Conservation (phyloP, 1,140 invertebrate genomes). For the Psix sp. region DNA sequence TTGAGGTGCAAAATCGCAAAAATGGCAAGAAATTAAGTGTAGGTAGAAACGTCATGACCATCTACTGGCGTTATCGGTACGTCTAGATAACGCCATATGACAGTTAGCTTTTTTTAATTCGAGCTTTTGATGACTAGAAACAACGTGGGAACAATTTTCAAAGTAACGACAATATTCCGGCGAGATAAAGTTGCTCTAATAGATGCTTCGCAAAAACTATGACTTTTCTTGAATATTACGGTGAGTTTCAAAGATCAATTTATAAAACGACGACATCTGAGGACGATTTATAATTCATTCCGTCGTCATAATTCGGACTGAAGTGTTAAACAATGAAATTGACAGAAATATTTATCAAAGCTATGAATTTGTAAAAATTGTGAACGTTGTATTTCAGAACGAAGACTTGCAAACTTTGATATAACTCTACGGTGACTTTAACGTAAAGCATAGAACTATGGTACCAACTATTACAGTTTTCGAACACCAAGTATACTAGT, state of each 20-base stretch:
- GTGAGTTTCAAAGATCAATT: no score
- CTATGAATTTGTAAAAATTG: constrained; percentile 54
- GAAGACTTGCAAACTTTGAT: constrained; percentile 38
- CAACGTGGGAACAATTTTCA: no score
- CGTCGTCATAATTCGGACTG: constrained; percentile 18
- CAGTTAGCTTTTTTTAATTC: neutral
- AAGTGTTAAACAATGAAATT: constrained; percentile 16
- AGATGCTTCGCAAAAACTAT: no score
- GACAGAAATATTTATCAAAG: constrained; percentile 34
- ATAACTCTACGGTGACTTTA: constrained; percentile 40
- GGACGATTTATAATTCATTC: constrained; percentile 13
- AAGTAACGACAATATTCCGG: no score
- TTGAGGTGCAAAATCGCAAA: constrained; percentile 13
- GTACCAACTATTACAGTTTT: constrained; percentile 49
- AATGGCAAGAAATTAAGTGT: constrained; percentile 30
- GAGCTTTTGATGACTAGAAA: no score
- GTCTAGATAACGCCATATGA: no score
- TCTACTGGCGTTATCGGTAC: no score
- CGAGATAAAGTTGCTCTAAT: no score
- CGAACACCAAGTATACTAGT: constrained; percentile 53
- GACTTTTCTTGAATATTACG: no score
- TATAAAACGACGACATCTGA: no score
- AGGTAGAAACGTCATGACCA: constrained; percentile 15
- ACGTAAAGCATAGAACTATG: constrained; percentile 52
- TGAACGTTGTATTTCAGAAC: constrained; percentile 48